These are phyloP conservation scores for Drosophila gaucha DNA, from an alignment of 2,888 invertebrate genomes.

Conservation along the genomic window DNA sequence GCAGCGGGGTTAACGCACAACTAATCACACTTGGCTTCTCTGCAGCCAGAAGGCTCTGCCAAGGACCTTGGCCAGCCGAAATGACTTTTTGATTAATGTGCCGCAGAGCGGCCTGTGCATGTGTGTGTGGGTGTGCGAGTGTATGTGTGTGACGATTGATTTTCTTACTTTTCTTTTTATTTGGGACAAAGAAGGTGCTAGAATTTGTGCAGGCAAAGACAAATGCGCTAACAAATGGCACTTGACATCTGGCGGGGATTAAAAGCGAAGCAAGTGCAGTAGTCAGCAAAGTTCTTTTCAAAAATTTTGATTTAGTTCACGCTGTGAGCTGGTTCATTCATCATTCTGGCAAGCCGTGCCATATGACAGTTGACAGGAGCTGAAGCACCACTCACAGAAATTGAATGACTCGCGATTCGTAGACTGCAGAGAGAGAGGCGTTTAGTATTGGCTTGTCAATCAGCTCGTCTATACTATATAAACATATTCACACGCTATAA, in stretches of 20 bases:
- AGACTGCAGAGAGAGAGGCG: neutral
- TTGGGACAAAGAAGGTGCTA: slow-evolving; percentile 16
- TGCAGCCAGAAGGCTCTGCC: slow-evolving; percentile 11
- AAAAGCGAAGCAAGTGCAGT: slow-evolving; percentile 41
- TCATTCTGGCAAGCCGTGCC: neutral
- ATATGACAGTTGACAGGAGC: neutral
- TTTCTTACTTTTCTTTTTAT: slow-evolving; percentile 27
- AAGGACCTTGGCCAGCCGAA: slow-evolving; percentile 39
- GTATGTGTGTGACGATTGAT: slow-evolving; percentile 53
- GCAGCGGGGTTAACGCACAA: slow-evolving; percentile 72
- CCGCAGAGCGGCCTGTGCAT: slow-evolving; percentile 8
- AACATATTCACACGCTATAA: too few species aligned
- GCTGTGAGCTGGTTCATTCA: slow-evolving; percentile 1
- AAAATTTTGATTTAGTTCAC: slow-evolving; percentile 46
- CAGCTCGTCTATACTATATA: neutral
- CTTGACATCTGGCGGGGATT: slow-evolving; percentile 35
- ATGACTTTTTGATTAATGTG: slow-evolving; percentile 80
- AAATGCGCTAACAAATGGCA: slow-evolving; percentile 55
- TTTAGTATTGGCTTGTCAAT: neutral
- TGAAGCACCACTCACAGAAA: neutral
- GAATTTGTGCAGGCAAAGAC: slow-evolving; percentile 40
- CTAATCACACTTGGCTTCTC: slow-evolving; percentile 68
- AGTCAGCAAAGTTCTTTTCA: slow-evolving; percentile 33
- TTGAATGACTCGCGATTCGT: neutral
- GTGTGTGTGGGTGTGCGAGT: slow-evolving; percentile 3